Conservation (phyloP, 2,113 vertebrate genomes). For the Trinectes maculatus region DNA sequence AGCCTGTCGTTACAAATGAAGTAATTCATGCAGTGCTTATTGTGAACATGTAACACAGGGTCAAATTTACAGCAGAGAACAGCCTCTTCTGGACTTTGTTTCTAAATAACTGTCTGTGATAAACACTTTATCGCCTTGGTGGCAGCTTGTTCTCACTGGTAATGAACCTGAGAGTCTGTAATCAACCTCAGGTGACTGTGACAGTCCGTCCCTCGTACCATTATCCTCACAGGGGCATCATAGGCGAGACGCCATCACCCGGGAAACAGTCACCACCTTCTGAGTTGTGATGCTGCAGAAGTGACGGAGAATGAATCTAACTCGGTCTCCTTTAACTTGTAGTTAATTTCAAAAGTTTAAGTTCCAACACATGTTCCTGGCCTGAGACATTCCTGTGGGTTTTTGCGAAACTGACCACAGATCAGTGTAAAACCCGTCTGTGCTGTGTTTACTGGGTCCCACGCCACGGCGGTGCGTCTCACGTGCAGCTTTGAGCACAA, state of each 20-base stretch:
- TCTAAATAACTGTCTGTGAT: neutral
- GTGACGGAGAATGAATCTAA: too few species aligned
- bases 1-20: neutral
- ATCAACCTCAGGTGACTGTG: neutral
- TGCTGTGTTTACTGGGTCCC: neutral
- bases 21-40: neutral
- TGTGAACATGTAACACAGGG: neutral
- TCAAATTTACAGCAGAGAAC: neutral
- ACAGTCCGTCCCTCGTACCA: neutral
- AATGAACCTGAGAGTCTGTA: neutral
- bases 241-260: neutral
- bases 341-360: too few species aligned
- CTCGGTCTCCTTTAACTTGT: neutral
- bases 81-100: neutral
- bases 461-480: neutral
- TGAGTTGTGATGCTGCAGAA: neutral
- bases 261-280: neutral
- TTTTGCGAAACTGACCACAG: neutral
- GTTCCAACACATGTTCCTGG: neutral
- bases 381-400: neutral
- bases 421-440: neutral
- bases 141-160: neutral
- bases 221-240: neutral
- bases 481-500: neutral
- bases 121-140: neutral